Evolutionary conservation across 2,888 invertebrate species (phyloP).

Genomic region (Bedellia somnulentella): DNA sequence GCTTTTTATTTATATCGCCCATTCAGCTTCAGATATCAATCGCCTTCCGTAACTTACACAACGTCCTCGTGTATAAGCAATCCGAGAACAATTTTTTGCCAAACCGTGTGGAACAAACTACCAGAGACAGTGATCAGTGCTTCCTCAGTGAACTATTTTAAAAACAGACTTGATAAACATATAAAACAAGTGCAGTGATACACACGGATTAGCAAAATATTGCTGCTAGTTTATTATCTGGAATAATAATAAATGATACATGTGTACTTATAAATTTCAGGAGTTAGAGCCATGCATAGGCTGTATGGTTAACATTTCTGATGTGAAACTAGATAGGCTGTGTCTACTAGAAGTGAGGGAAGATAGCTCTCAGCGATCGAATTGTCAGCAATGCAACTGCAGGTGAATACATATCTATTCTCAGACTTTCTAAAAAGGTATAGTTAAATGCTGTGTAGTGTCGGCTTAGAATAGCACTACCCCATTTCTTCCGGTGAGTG

Average conservation of each 20-base stretch:
- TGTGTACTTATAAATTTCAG: constrained; percentile 29
- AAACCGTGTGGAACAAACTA: too few relatives aligned
- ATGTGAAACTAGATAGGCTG: constrained; percentile 75
- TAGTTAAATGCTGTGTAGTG: too few relatives aligned
- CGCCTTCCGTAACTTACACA: neutral
- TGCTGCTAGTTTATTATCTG: too few relatives aligned
- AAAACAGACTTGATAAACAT: too few relatives aligned
- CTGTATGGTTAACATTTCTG: constrained; percentile 78
- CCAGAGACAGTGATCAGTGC: neutral
- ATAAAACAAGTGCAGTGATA: too few relatives aligned
- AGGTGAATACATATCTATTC: too few relatives aligned
- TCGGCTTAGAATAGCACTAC: too few relatives aligned
- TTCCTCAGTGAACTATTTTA: too few relatives aligned
- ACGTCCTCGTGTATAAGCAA: neutral
- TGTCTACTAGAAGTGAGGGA: constrained; percentile 53
- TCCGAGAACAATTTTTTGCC: neutral
- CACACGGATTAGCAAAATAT: too few relatives aligned
- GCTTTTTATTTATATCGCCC: neutral
- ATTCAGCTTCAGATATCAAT: neutral
- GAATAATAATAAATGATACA: neutral
- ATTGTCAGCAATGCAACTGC: constrained; percentile 42
- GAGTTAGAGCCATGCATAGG: constrained; percentile 84
- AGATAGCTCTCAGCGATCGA: constrained; percentile 49
- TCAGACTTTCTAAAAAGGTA: too few relatives aligned
- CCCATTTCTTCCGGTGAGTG: too few relatives aligned